These are phyloP conservation scores for Isotomurus palustris DNA, from an alignment of 2,888 invertebrate genomes.

Conservation along the genomic window DNA sequence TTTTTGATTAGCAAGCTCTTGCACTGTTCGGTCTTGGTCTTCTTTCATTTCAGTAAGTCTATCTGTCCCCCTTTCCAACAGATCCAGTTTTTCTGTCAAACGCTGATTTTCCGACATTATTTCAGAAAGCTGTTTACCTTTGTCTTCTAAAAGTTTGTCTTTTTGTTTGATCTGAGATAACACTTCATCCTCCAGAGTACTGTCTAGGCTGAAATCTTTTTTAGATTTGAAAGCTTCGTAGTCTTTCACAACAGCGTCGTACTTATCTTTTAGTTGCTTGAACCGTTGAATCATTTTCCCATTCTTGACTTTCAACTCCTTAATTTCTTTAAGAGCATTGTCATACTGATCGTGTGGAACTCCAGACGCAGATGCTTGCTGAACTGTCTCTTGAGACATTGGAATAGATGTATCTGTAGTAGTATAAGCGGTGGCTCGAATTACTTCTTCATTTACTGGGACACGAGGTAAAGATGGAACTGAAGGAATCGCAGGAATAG, in stretches of 20 bases:
- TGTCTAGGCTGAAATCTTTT: conserved; percentile 64
- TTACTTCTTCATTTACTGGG: conserved; percentile 8
- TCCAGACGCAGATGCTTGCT: neutral
- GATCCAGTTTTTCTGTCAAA: conserved; percentile 66
- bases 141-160: conserved; percentile 59
- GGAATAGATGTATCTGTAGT: conserved; percentile 10
- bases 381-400: neutral
- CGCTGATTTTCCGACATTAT: conserved; percentile 64
- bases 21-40: conserved; percentile 69
- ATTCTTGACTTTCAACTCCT: conserved; percentile 64
- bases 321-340: conserved; percentile 59
- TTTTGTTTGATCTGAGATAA: conserved; percentile 58
- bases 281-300: conserved; percentile 76
- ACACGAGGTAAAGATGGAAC: neutral
- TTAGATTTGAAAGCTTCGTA: conserved; percentile 48
- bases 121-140: conserved; percentile 59
- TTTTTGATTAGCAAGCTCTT: conserved; percentile 66
- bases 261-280: conserved; percentile 68
- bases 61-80: conserved; percentile 69
- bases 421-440: conserved; percentile 12
- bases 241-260: conserved; percentile 48
- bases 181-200: conserved; percentile 76
- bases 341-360: neutral
- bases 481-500: neutral
- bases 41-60: conserved; percentile 74